Base-by-base conservation (phyloP, 2,888 invertebrate genomes). In the Pristionchus exspectatus region DNA sequence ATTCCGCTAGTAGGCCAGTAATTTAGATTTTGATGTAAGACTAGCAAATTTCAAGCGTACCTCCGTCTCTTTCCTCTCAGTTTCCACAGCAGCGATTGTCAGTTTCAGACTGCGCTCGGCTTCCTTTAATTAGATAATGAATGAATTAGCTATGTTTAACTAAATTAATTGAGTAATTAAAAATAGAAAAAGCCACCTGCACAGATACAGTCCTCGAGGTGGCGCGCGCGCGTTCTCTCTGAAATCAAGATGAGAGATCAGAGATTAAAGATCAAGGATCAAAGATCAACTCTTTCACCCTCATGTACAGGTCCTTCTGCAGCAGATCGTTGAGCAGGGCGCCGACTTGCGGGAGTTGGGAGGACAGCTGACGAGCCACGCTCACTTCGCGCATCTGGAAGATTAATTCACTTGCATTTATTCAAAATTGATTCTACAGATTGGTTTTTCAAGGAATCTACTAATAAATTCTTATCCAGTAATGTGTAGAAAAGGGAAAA, bases 321-420 rank as follows among this genome's bases (percentile, higher is more conserved):
- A 99, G 96, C 54, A 99, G 96, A 95, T 99, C 98, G 95, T 97
- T 98, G 9, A 99, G 96, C 30, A 97, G 96, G 0, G 98, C 98
- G 0, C 99, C 99, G 91, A 97, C 97, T 5, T 97, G 97, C 0
- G 98, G 98, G 83, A 99, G 97, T 94, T 98, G 97, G 0, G 97
- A 97, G 0, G 98, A 98, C 83, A 99, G 96, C 92, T 97, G 97
- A 44, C 98, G 96, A 0, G 97, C 97, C 92, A 97, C 96, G 95
- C 97, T 97, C 92, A 98, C 96, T 94, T 98, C 98, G 92, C 96
- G 96, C 77, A 97, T 96, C 97, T 97, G 14, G 33, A 33, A 10
- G 9, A 50, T 50, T 38, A 38, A 5, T 38, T 38, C 38, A n/a
- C n/a, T n/a, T n/a, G n/a, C n/a, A n/a, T n/a, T n/a, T n/a, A n/a